These are phyloP conservation scores for Neoseiulus cucumeris DNA, from an alignment of 1,140 invertebrate species.

Conservation along the genomic window DNA sequence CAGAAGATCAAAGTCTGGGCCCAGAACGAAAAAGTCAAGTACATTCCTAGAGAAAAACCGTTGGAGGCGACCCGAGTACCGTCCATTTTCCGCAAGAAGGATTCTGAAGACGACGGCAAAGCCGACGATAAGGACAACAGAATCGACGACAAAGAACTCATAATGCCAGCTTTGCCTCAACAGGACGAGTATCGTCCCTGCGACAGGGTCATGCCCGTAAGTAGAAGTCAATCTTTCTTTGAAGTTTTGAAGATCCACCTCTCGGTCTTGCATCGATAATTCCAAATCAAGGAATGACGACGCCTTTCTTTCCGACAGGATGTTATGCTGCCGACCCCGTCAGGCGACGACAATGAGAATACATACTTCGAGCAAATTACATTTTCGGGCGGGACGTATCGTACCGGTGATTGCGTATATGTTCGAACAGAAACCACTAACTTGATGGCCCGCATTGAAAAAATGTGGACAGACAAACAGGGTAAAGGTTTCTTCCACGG, in stretches of 20 bases:
- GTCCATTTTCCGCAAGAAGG: constrained; percentile 47
- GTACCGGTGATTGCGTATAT: constrained; percentile 69
- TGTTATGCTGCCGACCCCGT: constrained; percentile 10
- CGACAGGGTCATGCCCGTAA: constrained; percentile 13
- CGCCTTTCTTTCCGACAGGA: background rate
- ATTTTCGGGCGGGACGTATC: constrained; percentile 8
- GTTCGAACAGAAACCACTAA: constrained; percentile 66
- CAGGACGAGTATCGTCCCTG: constrained; percentile 11
- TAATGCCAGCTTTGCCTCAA: constrained; percentile 8
- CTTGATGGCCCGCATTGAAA: constrained; percentile 77
- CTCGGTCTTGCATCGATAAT: too few relatives aligned
- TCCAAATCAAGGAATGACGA: background rate
- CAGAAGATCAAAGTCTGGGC: constrained; percentile 69
- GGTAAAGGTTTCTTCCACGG: constrained; percentile 77
- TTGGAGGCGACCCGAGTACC: constrained; percentile 64
- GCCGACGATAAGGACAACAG: constrained; percentile 70
- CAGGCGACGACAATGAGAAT: constrained; percentile 7
- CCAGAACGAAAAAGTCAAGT: constrained; percentile 39
- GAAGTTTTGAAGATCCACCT: too few relatives aligned
- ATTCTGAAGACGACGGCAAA: constrained; percentile 15
- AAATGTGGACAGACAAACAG: constrained; percentile 67
- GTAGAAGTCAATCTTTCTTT: too few relatives aligned
- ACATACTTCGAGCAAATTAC: constrained; percentile 9
- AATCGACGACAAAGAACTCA: constrained; percentile 29
- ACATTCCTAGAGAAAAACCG: constrained; percentile 46